Evolutionary conservation across 2,113 vertebrate genomes (phyloP), one percentile per base, ranked within the genome.

Genomic region (Xiphophorus maculatus): DNA sequence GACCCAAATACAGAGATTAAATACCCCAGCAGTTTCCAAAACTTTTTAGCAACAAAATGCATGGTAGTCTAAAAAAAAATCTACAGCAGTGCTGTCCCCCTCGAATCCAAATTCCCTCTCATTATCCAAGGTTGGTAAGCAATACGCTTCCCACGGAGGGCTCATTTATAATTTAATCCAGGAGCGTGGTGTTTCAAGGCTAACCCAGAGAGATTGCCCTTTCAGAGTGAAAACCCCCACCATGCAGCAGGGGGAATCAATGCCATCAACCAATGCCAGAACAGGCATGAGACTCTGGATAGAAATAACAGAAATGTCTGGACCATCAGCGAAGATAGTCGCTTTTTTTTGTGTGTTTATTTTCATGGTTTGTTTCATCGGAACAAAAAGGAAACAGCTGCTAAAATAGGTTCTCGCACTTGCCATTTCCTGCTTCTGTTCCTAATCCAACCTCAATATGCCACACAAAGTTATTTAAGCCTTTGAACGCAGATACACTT

Each of bases 141-240:
- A 82, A 80, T 80, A 81, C 61, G 77, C 83, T 87, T 89, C 87
- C 90, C 87, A 88, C 84, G 73, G 87, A 89, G 89, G 86, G 79
- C 87, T 94, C 90, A 92, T 92, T 89, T 93, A 93, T 94, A 91
- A 94, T 93, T 94, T 91, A 93, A 91, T 83, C 82, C 77, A 73
- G 76, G 83, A 89, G 83, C 83, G 84, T 60, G 78, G 90, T 88
- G 90, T 91, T 86, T 91, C 88, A 87, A 89, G 87, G 89, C 88
- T 91, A 85, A 87, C 87, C 86, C 84, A 87, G 87, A 85, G 87
- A 90, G 84, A 84, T 83, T 92, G 90, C 92, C 90, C 90, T 94
- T 94, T 94, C 90, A 85, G 87, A 89, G 76, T 78, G 81, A 83
- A 89, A 92, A 91, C 90, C 91, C 91, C 90, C 88, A 88, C 85